Evolutionary conservation across 1,140 invertebrate species (phyloP).

Genomic region (Triops longicaudatus): DNA sequence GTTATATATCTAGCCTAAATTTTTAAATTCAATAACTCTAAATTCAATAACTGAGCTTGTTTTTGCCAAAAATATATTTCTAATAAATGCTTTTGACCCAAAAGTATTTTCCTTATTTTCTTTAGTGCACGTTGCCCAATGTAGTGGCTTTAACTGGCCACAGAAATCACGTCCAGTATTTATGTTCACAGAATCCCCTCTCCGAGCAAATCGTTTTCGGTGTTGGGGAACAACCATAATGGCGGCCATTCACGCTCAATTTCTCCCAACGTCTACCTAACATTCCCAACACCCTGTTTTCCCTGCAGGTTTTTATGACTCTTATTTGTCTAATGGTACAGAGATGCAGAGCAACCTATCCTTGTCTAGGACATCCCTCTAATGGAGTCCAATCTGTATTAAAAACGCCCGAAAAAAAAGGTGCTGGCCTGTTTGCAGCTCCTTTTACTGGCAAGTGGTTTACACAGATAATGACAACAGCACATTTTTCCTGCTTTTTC

Average conservation of each 20-base stretch:
- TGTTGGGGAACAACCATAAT: not conserved
- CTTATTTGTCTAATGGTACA: slow-evolving; percentile 10
- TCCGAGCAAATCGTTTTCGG: not conserved
- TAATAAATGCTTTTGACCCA: too few relatives aligned
- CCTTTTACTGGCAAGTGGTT: not conserved
- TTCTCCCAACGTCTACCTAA: not conserved
- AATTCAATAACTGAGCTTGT: too few relatives aligned
- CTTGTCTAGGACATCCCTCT: not conserved
- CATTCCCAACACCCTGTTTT: slow-evolving; percentile 1
- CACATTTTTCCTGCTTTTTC: not conserved
- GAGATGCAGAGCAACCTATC: not conserved
- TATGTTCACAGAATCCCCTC: slow-evolving; percentile 7
- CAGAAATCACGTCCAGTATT: slow-evolving; percentile 5
- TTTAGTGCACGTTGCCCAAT: not conserved
- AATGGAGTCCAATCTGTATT: slow-evolving; percentile 8
- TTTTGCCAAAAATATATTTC: too few relatives aligned
- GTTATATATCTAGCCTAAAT: too few relatives aligned
- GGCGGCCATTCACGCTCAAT: not conserved
- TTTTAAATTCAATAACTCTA: too few relatives aligned
- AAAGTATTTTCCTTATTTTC: not conserved
- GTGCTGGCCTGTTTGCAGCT: not conserved
- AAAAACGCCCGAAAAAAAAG: not conserved
- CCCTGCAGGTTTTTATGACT: not conserved
- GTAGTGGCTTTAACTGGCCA: slow-evolving; percentile 3
- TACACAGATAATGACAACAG: not conserved